Evolutionary conservation across 2,113 vertebrate species (phyloP).

Genomic region (Hemibagrus wyckioides): DNA sequence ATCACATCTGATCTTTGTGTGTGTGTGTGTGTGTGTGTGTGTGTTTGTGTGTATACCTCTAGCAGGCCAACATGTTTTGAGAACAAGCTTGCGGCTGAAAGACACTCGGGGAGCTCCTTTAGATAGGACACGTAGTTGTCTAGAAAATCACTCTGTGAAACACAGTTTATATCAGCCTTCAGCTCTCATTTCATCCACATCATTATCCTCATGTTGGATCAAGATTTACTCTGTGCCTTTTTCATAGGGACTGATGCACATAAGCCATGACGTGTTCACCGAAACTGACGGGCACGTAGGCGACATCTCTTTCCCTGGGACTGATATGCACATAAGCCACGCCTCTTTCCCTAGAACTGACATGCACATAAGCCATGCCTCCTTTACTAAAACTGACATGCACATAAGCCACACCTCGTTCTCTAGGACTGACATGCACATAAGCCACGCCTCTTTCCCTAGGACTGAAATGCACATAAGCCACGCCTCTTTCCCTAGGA

Average conservation of each 20-base stretch:
- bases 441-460: too few relatives aligned
- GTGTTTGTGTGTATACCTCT: conserved; percentile 65
- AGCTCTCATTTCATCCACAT: not conserved
- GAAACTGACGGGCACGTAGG: too few relatives aligned
- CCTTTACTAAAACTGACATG: too few relatives aligned
- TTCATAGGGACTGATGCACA: not conserved
- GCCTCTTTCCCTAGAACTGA: too few relatives aligned
- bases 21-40: conserved; percentile 7
- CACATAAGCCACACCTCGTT: too few relatives aligned
- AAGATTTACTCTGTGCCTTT: not conserved
- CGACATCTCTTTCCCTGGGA: not conserved
- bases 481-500: too few relatives aligned
- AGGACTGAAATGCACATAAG: too few relatives aligned
- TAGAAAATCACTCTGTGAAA: conserved; percentile 89
- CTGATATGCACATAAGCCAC: not conserved
- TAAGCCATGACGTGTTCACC: too few relatives aligned
- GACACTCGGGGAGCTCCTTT: conserved; percentile 92
- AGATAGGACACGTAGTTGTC: conserved; percentile 93
- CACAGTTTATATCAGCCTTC: not conserved
- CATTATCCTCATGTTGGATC: not conserved
- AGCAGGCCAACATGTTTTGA: conserved; percentile 61
- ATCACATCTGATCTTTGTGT: not conserved
- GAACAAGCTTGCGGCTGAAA: conserved; percentile 82
- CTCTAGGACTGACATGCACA: too few relatives aligned
- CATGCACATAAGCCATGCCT: too few relatives aligned